Conservation (phyloP, 1,140 invertebrate genomes). For the Eupeodes corollae region DNA sequence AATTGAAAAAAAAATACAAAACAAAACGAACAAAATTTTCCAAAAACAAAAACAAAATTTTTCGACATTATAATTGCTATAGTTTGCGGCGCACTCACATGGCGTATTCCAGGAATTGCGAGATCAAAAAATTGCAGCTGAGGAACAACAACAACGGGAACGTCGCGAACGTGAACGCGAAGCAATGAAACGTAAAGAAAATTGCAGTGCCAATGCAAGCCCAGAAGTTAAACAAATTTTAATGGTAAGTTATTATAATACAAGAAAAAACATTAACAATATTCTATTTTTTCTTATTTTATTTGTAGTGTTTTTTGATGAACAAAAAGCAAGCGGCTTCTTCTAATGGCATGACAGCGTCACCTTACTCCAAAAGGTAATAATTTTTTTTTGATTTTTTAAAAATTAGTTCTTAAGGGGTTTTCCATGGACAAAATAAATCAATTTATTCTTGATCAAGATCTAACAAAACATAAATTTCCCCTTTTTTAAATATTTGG, state of each 20-base stretch:
- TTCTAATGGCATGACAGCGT: conserved; percentile 56
- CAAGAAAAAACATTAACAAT: neutral
- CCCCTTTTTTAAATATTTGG: no score
- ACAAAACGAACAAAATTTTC: conserved; percentile 2
- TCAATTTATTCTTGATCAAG: no score
- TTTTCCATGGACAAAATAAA: no score
- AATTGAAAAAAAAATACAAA: neutral
- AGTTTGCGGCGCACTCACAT: conserved; percentile 38
- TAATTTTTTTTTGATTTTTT: neutral
- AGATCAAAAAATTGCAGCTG: conserved; percentile 67
- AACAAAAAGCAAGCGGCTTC: conserved; percentile 78
- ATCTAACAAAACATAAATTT: no score
- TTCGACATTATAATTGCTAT: conserved; percentile 21
- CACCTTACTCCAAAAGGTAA: conserved; percentile 73
- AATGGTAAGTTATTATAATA: conserved; percentile 46
- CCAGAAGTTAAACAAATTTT: conserved; percentile 92
- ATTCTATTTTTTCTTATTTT: neutral
- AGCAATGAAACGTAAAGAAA: conserved; percentile 76
- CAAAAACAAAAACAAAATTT: conserved; percentile 2
- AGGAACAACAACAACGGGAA: conserved; percentile 41
- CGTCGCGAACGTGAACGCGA: conserved; percentile 54
- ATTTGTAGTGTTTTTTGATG: conserved; percentile 71
- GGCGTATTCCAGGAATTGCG: conserved; percentile 56
- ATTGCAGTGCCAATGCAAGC: conserved; percentile 89
- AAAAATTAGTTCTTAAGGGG: no score